A percentile compares a stretch with the other conserved stretches of the same genome.
These are phyloP conservation scores for Orthosia gothica DNA, from an alignment of 2,888 invertebrate genomes.

Conservation along the genomic window DNA sequence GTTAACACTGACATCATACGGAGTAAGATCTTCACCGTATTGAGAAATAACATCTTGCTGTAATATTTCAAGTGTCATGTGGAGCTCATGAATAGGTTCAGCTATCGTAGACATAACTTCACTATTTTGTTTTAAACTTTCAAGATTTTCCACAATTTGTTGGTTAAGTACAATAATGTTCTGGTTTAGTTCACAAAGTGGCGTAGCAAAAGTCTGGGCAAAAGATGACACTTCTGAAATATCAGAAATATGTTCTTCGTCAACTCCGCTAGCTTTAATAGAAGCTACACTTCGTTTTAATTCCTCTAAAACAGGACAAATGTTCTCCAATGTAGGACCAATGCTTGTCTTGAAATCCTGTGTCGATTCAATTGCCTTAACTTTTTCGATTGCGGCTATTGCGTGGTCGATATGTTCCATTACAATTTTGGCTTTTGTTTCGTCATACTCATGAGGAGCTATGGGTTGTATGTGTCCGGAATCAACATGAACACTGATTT, in stretches of 20 bases:
- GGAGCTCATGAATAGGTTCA: constrained; percentile 86
- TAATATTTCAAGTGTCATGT: constrained; percentile 85
- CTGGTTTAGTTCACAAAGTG: constrained; percentile 83
- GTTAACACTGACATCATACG: constrained; percentile 77
- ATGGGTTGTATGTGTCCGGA: constrained; percentile 81
- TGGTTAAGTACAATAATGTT: constrained; percentile 82
- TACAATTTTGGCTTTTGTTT: constrained; percentile 76
- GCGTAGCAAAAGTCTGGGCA: constrained; percentile 81
- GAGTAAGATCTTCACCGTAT: constrained; percentile 78
- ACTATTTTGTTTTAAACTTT: constrained; percentile 76
- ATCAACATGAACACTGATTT: constrained; percentile 77
- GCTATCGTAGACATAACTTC: constrained; percentile 84
- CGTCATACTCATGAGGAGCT: constrained; percentile 58
- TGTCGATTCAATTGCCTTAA: constrained; percentile 78
- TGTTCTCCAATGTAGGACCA: constrained; percentile 77
- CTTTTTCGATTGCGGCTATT: constrained; percentile 80
- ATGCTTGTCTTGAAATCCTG: constrained; percentile 71
- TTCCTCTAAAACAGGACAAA: constrained; percentile 84
- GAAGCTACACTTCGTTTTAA: constrained; percentile 82
- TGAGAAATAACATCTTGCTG: constrained; percentile 88
- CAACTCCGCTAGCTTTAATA: constrained; percentile 70
- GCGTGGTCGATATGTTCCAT: constrained; percentile 84
- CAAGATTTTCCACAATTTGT: constrained; percentile 81
- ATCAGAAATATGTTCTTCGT: constrained; percentile 78
- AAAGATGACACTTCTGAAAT: constrained; percentile 86